phyloP scores from a whole-genome alignment of 2,113 vertebrate species.

The Silurus meridionalis region DNA sequence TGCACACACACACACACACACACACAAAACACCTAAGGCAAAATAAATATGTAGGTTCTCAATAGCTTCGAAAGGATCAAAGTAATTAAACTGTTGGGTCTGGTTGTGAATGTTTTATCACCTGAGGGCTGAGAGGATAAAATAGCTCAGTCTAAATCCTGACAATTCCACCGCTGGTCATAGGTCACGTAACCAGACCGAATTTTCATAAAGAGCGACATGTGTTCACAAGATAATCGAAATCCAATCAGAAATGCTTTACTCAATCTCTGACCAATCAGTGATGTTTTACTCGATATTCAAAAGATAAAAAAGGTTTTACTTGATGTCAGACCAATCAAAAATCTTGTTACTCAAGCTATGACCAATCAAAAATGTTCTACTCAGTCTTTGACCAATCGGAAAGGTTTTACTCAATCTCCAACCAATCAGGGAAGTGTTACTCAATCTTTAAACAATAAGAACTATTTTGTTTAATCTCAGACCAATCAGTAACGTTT shows the following conservation, averaged over 20 bases:
- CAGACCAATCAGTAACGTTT: too few relatives aligned
- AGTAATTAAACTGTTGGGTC: neutral
- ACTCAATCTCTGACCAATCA: neutral
- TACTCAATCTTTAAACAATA: neutral
- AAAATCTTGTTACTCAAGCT: neutral
- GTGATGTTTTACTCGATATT: neutral
- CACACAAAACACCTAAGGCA: neutral
- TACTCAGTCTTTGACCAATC: neutral
- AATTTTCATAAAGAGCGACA: neutral
- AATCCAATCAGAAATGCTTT: neutral
- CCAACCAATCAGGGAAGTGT: neutral
- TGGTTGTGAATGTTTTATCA: neutral
- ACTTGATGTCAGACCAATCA: neutral
- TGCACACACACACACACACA: neutral
- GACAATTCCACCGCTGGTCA: neutral
- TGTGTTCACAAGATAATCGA: neutral
- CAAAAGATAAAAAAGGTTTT: neutral
- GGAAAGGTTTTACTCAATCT: neutral
- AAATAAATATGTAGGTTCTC: neutral
- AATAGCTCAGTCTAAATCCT: neutral
- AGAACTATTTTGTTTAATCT: neutral
- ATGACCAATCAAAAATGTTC: neutral
- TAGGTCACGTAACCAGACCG: too few relatives aligned
- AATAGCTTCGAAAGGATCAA: neutral
- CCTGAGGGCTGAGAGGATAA: neutral